Percentiles rank a stretch among this genome's conserved stretches.
These are phyloP conservation scores for Aegypius monachus DNA, from an alignment of 2,113 vertebrate genomes.

Conservation along the genomic window DNA sequence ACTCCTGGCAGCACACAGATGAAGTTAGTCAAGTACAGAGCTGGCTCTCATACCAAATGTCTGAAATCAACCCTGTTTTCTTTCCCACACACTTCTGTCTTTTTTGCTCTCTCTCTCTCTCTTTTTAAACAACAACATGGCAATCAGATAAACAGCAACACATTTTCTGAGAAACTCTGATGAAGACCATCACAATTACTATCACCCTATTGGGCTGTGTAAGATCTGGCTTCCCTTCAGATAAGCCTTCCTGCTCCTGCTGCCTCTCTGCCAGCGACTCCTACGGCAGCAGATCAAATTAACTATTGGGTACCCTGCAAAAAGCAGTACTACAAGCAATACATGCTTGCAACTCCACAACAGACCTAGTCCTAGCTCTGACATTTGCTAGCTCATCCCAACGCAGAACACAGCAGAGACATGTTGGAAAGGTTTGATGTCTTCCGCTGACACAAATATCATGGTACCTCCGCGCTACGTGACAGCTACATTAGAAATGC, in stretches of 20 bases:
- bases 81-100: slow-evolving; percentile 14
- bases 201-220: neutral
- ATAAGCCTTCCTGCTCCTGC: neutral
- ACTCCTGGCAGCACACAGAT: neutral
- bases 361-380: neutral
- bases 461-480: neutral
- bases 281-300: neutral
- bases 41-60: slow-evolving; percentile 17
- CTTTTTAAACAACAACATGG: neutral
- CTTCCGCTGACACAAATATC: neutral
- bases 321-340: neutral
- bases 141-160: neutral
- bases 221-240: neutral
- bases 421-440: neutral
- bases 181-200: neutral
- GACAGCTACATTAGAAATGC: neutral
- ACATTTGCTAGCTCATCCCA: neutral
- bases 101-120: neutral
- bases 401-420: neutral
- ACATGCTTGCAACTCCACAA: neutral
- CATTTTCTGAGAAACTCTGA: slow-evolving; percentile 1
- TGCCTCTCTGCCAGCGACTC: neutral
- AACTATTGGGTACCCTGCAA: neutral
- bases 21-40: neutral
- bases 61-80: slow-evolving; percentile 25